Conservation (phyloP, 1,140 invertebrate species). For the Onthophagus taurus region DNA sequence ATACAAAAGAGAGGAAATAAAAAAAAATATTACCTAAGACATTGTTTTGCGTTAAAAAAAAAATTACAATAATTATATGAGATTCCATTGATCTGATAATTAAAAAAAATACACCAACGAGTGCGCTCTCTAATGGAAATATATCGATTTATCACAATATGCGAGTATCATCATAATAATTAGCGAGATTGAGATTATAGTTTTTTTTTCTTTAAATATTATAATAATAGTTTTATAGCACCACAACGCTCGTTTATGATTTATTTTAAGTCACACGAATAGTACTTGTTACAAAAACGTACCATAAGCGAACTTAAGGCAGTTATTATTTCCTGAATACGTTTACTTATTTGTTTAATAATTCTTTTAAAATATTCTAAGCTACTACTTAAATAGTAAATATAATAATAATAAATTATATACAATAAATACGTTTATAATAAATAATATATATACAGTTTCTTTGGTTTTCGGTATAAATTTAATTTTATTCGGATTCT, state of each 20-base stretch:
- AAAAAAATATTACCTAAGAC: background rate
- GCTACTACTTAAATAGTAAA: too few relatives aligned
- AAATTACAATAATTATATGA: background rate
- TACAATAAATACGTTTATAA: too few relatives aligned
- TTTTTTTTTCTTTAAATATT: background rate
- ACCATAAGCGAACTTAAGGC: slow-evolving; percentile 2
- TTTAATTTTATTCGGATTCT: too few relatives aligned
- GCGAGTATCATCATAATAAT: slow-evolving; percentile 24
- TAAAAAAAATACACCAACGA: too few relatives aligned
- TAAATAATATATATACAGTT: too few relatives aligned
- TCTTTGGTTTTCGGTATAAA: too few relatives aligned
- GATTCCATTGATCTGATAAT: background rate
- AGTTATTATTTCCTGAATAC: background rate
- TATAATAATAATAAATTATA: too few relatives aligned
- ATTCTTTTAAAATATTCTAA: too few relatives aligned
- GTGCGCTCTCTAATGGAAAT: too few relatives aligned
- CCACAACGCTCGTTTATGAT: slow-evolving; percentile 5
- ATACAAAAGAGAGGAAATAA: background rate
- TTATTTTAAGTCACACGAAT: background rate
- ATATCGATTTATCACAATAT: slow-evolving; percentile 27
- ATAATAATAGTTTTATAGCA: slow-evolving; percentile 4
- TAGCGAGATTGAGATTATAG: slow-evolving; percentile 15
- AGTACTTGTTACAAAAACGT: too few relatives aligned
- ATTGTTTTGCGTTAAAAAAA: background rate
- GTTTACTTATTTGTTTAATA: background rate